A percentile compares a stretch with the other conserved stretches of the same genome.
These are phyloP conservation scores for Hylomyscus alleni DNA, from an alignment of 2,797 vertebrate species.

Conservation along the genomic window DNA sequence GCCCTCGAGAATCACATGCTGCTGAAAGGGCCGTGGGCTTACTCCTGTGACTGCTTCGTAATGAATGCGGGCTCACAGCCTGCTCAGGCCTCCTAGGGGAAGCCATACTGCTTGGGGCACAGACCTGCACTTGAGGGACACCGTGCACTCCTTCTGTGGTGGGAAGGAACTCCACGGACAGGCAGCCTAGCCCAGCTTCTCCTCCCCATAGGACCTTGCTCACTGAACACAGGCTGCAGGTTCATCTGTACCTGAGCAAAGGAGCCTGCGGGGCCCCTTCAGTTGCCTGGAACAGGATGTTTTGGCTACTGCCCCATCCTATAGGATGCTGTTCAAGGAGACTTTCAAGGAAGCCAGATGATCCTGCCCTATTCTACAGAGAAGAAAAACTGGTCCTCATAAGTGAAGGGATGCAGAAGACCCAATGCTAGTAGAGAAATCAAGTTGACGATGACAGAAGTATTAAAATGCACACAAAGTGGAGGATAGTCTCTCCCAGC, in stretches of 20 bases:
- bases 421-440: background rate
- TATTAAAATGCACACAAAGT: too few species aligned
- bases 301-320: background rate
- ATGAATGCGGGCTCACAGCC: slow-evolving; percentile 75
- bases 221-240: background rate
- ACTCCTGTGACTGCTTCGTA: slow-evolving; percentile 61
- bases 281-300: background rate
- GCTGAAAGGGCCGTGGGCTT: background rate
- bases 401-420: background rate
- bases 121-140: background rate
- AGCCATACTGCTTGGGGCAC: background rate
- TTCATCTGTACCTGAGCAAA: background rate
- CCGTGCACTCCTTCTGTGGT: background rate
- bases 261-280: background rate
- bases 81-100: background rate
- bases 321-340: background rate
- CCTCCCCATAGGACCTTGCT: background rate
- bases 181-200: background rate
- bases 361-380: background rate
- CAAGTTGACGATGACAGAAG: background rate
- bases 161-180: background rate
- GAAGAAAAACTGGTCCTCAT: background rate
- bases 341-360: background rate
- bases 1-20: slow-evolving; percentile 37
- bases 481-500: background rate